A percentile compares a stretch with the other conserved stretches of the same genome.
phyloP scores from a whole-genome alignment of 2,888 invertebrate genomes.

The Nemurella pictetii region DNA sequence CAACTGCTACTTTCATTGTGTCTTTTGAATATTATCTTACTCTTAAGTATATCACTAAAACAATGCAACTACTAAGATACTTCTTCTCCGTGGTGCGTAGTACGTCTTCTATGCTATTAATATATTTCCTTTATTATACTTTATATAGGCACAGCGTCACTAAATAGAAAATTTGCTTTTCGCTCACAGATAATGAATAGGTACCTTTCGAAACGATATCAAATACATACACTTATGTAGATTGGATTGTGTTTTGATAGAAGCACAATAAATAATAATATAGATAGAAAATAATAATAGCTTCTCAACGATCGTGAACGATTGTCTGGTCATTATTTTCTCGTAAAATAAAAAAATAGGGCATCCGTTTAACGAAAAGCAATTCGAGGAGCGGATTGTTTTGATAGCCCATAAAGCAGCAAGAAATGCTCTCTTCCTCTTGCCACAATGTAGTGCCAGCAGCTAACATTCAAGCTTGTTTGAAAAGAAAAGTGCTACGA shows the following conservation, averaged over 20 bases:
- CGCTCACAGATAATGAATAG: neutral
- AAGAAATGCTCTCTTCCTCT: neutral
- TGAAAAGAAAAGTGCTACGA: neutral
- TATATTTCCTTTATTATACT: neutral
- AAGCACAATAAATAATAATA: neutral
- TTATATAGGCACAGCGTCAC: neutral
- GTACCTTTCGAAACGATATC: neutral
- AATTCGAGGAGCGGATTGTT: neutral
- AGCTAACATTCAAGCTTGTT: neutral
- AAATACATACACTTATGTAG: neutral
- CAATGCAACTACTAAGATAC: neutral
- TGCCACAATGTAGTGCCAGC: neutral
- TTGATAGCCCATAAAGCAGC: neutral
- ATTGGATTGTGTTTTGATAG: neutral
- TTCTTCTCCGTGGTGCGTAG: neutral
- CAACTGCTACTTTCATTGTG: slow-evolving; percentile 18
- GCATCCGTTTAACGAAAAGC: neutral
- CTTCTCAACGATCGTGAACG: neutral
- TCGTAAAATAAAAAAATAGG: neutral
- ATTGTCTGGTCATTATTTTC: neutral
- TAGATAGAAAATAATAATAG: neutral
- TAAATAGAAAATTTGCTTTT: neutral
- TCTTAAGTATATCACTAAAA: neutral
- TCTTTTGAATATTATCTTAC: slow-evolving; percentile 19
- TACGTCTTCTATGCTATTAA: neutral